Conservation (phyloP, 2,113 vertebrate species). For the Athene cunicularia region DNA sequence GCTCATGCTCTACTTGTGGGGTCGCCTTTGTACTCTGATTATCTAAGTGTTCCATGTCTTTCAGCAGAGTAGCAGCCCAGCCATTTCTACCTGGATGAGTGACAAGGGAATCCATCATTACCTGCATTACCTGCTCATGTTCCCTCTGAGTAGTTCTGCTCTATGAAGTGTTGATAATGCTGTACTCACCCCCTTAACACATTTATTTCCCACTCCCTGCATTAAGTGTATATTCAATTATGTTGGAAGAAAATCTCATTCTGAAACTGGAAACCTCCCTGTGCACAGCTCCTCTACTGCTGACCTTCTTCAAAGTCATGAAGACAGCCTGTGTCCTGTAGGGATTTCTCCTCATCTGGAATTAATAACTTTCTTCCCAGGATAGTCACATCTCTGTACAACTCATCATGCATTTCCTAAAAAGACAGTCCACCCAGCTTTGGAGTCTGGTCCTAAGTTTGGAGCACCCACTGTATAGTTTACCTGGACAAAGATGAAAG, state of each 20-base stretch:
- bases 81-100: background rate
- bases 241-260: constrained; percentile 2
- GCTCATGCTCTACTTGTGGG: background rate
- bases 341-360: background rate
- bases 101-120: constrained; percentile 3
- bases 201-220: background rate
- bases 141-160: background rate
- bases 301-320: constrained; percentile 35
- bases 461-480: background rate
- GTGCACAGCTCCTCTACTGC: background rate
- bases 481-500: background rate
- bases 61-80: background rate
- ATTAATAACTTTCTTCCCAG: constrained; percentile 2
- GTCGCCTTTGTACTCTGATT: background rate
- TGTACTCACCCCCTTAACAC: background rate
- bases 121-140: background rate
- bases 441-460: background rate
- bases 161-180: background rate
- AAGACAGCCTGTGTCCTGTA: background rate
- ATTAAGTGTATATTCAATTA: constrained; percentile 23
- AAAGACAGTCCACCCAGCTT: background rate
- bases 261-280: background rate
- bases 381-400: background rate
- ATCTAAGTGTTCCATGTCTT: background rate
- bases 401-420: background rate